phyloP scores from a whole-genome alignment of 2,797 vertebrate genomes.

The Tapirus indicus region DNA sequence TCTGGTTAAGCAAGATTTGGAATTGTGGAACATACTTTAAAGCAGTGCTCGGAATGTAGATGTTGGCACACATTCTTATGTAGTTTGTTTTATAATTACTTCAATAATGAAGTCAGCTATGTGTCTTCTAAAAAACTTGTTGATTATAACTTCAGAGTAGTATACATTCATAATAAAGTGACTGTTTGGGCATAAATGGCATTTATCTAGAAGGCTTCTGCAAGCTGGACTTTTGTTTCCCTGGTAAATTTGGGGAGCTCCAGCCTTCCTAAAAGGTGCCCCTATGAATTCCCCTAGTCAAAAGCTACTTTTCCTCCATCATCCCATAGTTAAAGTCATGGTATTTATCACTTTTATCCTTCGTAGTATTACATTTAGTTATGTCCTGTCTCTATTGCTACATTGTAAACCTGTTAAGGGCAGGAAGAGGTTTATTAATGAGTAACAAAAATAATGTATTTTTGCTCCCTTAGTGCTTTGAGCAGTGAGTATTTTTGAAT shows the following conservation, averaged over 20 bases:
- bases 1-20: neutral
- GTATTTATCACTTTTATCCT: neutral
- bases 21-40: neutral
- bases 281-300: neutral
- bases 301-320: neutral
- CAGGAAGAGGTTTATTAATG: neutral
- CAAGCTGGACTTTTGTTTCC: neutral
- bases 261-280: neutral
- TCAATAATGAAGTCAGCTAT: constrained; percentile 38
- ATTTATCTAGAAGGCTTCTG: constrained; percentile 6
- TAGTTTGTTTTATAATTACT: constrained; percentile 43
- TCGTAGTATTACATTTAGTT: neutral
- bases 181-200: neutral
- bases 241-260: neutral
- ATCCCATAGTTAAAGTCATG: neutral
- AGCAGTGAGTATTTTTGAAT: constrained; percentile 39
- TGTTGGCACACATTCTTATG: constrained; percentile 6
- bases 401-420: neutral
- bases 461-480: neutral
- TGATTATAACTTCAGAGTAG: neutral
- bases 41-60: constrained; percentile 20
- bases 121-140: neutral
- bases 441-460: neutral
- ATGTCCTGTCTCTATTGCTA: neutral
- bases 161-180: neutral